Evolutionary conservation across 2,113 vertebrate genomes (phyloP).

Genomic region (Mugil cephalus): DNA sequence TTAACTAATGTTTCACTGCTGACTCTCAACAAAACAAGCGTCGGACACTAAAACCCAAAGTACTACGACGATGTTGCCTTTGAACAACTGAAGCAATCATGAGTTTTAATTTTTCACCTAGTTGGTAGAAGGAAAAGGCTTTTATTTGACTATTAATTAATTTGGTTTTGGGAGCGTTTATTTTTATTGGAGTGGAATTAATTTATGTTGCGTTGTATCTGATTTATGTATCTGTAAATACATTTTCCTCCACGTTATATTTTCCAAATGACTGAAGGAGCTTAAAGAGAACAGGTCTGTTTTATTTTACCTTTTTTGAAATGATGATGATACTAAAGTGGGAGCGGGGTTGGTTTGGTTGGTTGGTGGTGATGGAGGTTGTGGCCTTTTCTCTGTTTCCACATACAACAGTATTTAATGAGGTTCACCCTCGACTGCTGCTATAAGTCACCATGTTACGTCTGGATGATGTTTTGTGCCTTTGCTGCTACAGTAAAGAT

Average conservation of each 20-base stretch:
- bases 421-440: slow-evolving; percentile 28
- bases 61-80: too few species aligned
- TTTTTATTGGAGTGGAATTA: too few species aligned
- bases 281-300: background rate
- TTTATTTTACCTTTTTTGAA: slow-evolving; percentile 24
- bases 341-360: too few species aligned
- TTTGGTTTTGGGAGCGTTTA: too few species aligned
- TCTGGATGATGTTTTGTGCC: slow-evolving; percentile 32
- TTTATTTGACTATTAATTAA: too few species aligned
- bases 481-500: slow-evolving; percentile 63
- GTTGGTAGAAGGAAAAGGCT: too few species aligned
- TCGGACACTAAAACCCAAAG: too few species aligned
- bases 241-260: slow-evolving; percentile 16
- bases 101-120: too few species aligned
- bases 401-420: slow-evolving; percentile 3
- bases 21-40: background rate
- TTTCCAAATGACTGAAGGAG: background rate
- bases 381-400: slow-evolving; percentile 39
- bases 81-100: too few species aligned
- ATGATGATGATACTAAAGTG: too few species aligned
- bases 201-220: too few species aligned
- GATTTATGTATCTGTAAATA: slow-evolving; percentile 23
- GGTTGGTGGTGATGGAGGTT: background rate
- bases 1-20: background rate
- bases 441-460: slow-evolving; percentile 26